Base-by-base conservation (phyloP, 2,888 invertebrate species). In the Drosophila rellima region DNA sequence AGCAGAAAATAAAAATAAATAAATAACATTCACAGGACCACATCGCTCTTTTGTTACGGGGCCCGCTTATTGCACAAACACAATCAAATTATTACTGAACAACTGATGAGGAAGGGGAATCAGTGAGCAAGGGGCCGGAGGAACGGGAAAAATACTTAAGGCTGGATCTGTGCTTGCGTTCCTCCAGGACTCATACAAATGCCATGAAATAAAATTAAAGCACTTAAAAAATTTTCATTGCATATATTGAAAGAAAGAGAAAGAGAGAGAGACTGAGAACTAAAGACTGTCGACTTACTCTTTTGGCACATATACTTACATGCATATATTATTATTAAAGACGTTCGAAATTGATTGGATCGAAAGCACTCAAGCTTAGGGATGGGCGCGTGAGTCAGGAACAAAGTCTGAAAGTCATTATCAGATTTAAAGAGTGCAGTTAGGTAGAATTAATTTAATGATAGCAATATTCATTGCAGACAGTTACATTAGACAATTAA, bases 331-430 rank as follows among this genome's bases (percentile, higher is more conserved):
- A 85, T 82, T 80, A 80, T 78, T 82, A 82, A 78, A 70, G 75
- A 78, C 86, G 82, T 82, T 68, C 78, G 69, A 47, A 85, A 85
- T 82, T 85, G 80, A 82, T 85, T 82, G 82, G 56, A 76, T 76
- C 73, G 70, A 70, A 78, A 54, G 31, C 42, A n/a, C 31, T 15
- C 15, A 35, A 0, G 42, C n/a, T 42, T 44, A 33, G 55, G 11
- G 31, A 33, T 55, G 55, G 11, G 20, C 11, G 18, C 55, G 55
- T 55, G 54, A 55, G n/a, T 54, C 54, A 54, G 42, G 42, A 18
- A 29, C 18, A 5, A 13, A 23, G 23, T 23, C 23, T 23, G 23
- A 6, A 23, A 1, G 23, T 23, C n/a, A n/a, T 6, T 10, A 33
- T 33, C 4, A 4, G 4, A n/a, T 33, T 13, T 33, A 33, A 33